Evolutionary conservation across 2,888 invertebrate genomes (phyloP), one percentile per base, ranked within the genome.

Genomic region (Brachylomia viminalis): DNA sequence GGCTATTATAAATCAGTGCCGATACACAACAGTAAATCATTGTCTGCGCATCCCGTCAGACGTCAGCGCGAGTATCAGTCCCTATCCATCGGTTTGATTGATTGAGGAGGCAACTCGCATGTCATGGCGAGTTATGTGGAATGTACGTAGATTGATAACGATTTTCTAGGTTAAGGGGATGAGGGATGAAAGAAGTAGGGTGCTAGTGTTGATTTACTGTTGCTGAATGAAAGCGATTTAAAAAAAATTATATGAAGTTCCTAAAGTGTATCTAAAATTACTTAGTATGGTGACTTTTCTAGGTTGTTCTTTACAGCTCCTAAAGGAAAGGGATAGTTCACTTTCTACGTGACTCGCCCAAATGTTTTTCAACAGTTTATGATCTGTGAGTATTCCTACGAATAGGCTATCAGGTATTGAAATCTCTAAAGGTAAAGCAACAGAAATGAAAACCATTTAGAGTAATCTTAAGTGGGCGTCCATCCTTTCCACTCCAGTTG

Each of bases 1-100:
- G 30, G 13, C 58, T 27, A 56, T 67, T 77, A 82, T 74, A 78
- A 72, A 66, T 72, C 79, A 75, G 56, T 38, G 33, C 45, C 71
- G 72, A 73, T 76, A 75, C 33, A 64, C 42, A 73, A 83, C 58
- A 72, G 80, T 83, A 65, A 71, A 83, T 83, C 83, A 83, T 83
- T 76, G 80, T 73, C 71, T 72, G 38, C 17, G 15, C n/a, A 49
- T 42, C 56, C 65, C 38, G 80, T 56, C 69, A 33, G 33, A 42
- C 56, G 76, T 80, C 83, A 61, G 70, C 13, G 17, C 2, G 11
- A 23, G 64, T 74, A 83, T 80, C 73, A 47, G 42, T 15, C 38
- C 54, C 64, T 73, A 74, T 76, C 71, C 65, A 65, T 72, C 73
- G 27, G 23, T 30, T 73, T 83, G 83, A 83, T 83, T 80, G 76